Base-by-base conservation (phyloP, 2,797 vertebrate genomes). In the Spheniscus humboldti region DNA sequence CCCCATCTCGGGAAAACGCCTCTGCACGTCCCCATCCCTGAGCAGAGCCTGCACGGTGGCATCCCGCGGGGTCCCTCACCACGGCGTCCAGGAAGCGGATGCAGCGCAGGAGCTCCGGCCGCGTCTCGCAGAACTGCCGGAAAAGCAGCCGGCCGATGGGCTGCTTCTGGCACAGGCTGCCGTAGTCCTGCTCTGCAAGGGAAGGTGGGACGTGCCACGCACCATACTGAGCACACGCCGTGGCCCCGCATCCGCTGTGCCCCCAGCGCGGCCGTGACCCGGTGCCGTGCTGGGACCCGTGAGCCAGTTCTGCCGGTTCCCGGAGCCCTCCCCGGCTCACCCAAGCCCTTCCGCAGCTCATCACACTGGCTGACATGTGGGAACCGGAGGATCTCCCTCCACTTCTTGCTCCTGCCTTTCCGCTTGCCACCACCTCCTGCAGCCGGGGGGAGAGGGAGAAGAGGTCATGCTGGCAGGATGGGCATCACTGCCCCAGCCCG, bases 111-210 rank as follows among this genome's bases (percentile, higher is more conserved):
- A 99, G 98, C 16, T 98, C 97, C 3, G 89, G 86, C 8, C 74
- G 97, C 55, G 97, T 98, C 79, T 96, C 96, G 47, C 99, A 99
- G 97, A 98, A 99, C 57, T 98, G 98, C 35, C 97, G 95, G 63
- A 99, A 99, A 35, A 99, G 98, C 23, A 97, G 96, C 74, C 97
- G 98, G 9, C 99, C 99, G 22, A 99, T 98, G 2, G 99, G 98
- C 97, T 99, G 98, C 86, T 96, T 97, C 88, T 98, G 98, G 96
- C 99, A 99, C 33, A 99, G 83, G 86, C 97, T 99, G 79, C 94
- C 28, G 95, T 98, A 99, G 75, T 99, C 98, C 68, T 97, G 96
- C 59, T 98, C 99, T 99, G 97, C 88, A 62, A 79, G 62, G 81
- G 45, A 62, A 88, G 53, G 73, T 17, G 14, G 59, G n/a, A 90